Conservation (phyloP, 2,113 vertebrate genomes). For the Lepisosteus oculatus region DNA sequence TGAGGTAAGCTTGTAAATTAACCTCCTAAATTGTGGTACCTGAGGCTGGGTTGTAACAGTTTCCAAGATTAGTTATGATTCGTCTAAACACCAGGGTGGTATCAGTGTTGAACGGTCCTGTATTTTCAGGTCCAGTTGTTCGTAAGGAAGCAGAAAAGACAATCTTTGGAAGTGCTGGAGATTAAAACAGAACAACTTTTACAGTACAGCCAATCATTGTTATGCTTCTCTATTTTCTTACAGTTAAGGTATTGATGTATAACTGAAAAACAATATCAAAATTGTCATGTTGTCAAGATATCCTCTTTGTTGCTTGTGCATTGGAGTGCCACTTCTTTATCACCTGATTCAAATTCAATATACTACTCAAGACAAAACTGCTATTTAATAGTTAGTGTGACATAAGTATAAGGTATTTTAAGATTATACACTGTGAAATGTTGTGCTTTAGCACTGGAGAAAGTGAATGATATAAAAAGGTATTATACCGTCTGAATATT, state of each 20-base stretch:
- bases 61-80: slow-evolving; percentile 46
- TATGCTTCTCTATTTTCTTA: neutral
- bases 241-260: neutral
- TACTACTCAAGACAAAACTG: no score
- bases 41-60: slow-evolving; percentile 43
- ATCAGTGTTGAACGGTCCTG: slow-evolving; percentile 33
- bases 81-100: slow-evolving; percentile 37
- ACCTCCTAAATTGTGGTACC: slow-evolving; percentile 16
- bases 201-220: no score
- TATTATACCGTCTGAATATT: no score
- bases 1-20: no score
- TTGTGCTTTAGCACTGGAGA: no score
- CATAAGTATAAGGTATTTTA: no score
- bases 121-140: slow-evolving; percentile 32
- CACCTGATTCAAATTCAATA: neutral
- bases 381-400: no score
- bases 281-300: slow-evolving; percentile 17
- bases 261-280: no score
- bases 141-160: slow-evolving; percentile 47
- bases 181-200: neutral
- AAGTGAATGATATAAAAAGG: no score
- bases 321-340: slow-evolving; percentile 21
- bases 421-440: no score
- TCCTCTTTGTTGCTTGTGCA: slow-evolving; percentile 28
- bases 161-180: slow-evolving; percentile 26